Conservation (phyloP, 2,888 invertebrate species). For the Nomada goodeniana region DNA sequence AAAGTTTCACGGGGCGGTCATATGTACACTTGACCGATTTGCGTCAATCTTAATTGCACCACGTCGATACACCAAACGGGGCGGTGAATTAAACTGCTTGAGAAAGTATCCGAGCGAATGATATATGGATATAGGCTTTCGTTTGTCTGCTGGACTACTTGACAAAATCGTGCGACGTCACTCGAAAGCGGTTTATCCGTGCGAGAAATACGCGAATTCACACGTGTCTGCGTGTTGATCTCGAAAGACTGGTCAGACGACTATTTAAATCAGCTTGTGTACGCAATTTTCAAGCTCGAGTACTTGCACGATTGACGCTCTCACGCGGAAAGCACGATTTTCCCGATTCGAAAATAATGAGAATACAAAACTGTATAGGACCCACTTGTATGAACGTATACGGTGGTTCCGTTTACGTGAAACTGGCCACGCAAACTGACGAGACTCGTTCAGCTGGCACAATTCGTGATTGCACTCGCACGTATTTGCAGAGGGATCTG, state of each 20-base stretch:
- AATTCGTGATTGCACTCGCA: slow-evolving; percentile 4
- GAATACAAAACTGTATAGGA: background rate
- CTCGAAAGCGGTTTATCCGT: slow-evolving; percentile 9
- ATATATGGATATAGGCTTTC: background rate
- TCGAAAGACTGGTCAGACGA: slow-evolving; percentile 43
- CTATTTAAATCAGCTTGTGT: slow-evolving; percentile 46
- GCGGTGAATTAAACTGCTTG: background rate
- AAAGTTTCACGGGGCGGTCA: no score
- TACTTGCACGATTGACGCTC: slow-evolving; percentile 3
- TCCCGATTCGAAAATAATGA: background rate
- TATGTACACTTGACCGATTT: background rate
- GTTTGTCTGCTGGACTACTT: background rate
- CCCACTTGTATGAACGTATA: background rate
- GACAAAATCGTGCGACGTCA: slow-evolving; percentile 14
- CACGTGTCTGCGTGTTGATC: slow-evolving; percentile 16
- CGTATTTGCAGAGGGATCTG: slow-evolving; percentile 34
- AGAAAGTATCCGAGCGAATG: slow-evolving; percentile 10
- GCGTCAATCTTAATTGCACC: background rate
- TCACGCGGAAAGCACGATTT: slow-evolving; percentile 10
- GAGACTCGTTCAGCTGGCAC: background rate
- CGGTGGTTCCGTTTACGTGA: background rate
- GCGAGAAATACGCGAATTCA: slow-evolving; percentile 34
- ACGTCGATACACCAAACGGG: background rate
- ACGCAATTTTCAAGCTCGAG: slow-evolving; percentile 16
- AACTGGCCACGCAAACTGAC: slow-evolving; percentile 21